Base-by-base conservation (phyloP, 2,888 invertebrate species). In the Pinctada fucata region DNA sequence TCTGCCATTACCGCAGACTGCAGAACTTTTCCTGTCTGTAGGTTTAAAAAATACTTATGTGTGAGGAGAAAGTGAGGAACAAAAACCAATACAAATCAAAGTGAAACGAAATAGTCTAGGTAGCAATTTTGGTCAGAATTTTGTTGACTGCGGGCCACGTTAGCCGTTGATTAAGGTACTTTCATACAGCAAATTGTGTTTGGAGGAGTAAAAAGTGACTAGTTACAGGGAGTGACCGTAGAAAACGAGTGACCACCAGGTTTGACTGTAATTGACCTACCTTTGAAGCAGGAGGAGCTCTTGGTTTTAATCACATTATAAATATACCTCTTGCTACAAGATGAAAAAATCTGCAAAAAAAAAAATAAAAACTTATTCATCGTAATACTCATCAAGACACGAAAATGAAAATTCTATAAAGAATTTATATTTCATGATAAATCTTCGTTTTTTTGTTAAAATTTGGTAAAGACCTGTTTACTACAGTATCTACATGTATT, bases 291-390 rank as follows among this genome's bases (percentile, higher is more conserved):
- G 31, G 83, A 78, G n/a, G 84, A 96, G 0, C 97, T 97, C 93
- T 98, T 99, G 0, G 97, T 96, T 93, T 97, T 95, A 75, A 99
- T 93, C 69, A 99, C 98, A 93, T 97, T 97, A 74, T 97, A 95
- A 83, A 99, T 98, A 0, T 97, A 97, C 47, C 97, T 95, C 81
- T 97, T 94, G 90, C 97, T 97, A 93, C 98, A 99, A 0, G 98
- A 97, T 0, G 98, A 98, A 91, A 99, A 98, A 90, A 96, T 94
- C 97, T 97, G 92, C 4, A 93, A 93, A 86, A 67, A 93, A 93
- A 86, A 78, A 71, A 71, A 51, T 58, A 51, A 16, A 51, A 70
- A 16, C 64, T n/a, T 13, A 45, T 50, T 13, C 0, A 16, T 63
- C 6, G 51, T 10, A 10, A 51, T 51, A 72, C 16, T 63, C 63